These are phyloP conservation scores for Chunga burmeisteri DNA, from an alignment of 2,113 vertebrate genomes.

Conservation along the genomic window DNA sequence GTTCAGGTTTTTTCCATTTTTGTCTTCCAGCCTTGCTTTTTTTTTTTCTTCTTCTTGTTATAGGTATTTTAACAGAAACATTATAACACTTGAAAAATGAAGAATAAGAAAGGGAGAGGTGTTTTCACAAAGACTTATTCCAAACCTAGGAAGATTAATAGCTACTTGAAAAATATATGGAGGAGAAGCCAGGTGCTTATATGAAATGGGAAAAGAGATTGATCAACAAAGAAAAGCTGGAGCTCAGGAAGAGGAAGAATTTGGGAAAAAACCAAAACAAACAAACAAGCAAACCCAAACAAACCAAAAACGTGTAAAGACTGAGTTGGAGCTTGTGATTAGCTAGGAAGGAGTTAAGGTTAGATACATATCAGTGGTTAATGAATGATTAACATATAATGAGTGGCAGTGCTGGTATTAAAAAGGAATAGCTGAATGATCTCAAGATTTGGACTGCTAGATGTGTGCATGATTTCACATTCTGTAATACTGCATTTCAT, in stretches of 20 bases:
- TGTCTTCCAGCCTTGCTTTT: background rate
- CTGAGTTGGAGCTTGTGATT: background rate
- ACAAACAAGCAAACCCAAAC: no score
- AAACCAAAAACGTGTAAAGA: background rate
- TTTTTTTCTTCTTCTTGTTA: background rate
- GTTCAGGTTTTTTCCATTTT: background rate
- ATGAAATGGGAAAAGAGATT: background rate
- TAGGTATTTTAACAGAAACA: background rate
- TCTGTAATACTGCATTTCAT: background rate
- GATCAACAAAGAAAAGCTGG: background rate
- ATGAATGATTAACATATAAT: background rate
- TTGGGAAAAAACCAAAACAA: no score
- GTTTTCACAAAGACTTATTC: background rate
- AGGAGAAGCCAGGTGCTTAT: background rate
- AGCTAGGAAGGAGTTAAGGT: background rate
- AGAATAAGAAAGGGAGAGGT: background rate
- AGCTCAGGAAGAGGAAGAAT: background rate
- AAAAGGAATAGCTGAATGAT: background rate
- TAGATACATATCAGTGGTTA: background rate
- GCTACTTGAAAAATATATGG: background rate
- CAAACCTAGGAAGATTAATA: background rate
- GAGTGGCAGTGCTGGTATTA: background rate
- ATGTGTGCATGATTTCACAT: background rate
- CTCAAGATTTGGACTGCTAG: background rate
- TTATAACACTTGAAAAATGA: background rate